Evolutionary conservation across 1,140 invertebrate genomes (phyloP), one percentile per base, ranked within the genome.

Genomic region (Heterodera schachtii): DNA sequence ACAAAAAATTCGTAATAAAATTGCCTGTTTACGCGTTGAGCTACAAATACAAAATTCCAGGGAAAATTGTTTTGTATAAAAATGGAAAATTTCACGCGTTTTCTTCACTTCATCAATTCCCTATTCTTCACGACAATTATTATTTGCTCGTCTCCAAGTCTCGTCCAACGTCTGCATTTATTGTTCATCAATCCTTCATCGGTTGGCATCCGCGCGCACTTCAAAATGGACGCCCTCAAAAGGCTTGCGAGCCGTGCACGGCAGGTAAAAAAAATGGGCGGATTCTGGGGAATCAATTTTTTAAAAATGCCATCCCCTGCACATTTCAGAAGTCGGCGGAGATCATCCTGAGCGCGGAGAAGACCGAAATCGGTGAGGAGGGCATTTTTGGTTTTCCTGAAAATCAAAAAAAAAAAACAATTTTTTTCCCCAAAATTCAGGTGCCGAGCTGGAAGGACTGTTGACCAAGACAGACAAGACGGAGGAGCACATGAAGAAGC

Each of bases 401-500:
- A 13, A 64, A 19, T 19, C n/a, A n/a, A 11, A 13, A 64, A 64
- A 64, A 52, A 52, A 52, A 31, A 8, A 16, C n/a, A n/a, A 52
- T 52, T 31, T n/a, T n/a, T 49, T 49, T 49, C 47, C 6, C 4
- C 16, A 19, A n/a, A 64, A 19, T 64, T 64, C 16, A 8, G 96
- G 97, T 93, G 93, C 94, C 60, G 94, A 97, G 89, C 95, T 97
- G 91, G 96, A 98, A 90, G 93, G 94, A 89, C 91, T 97, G 44
- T 93, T 94, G 19, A 93, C 95, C 87, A 92, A 95, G 81, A 93
- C 94, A 19, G 95, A 96, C 87, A 92, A 93, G 60, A 95, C 95
- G 31, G 95, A 94, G 91, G 91, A 92, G 84, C 96, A 94, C 93
- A 97, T 96, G 11, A 95, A 96, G 90, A 94, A 94, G 91, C 93